phyloP scores from a whole-genome alignment of 2,113 vertebrate species.

The Pelobates fuscus region DNA sequence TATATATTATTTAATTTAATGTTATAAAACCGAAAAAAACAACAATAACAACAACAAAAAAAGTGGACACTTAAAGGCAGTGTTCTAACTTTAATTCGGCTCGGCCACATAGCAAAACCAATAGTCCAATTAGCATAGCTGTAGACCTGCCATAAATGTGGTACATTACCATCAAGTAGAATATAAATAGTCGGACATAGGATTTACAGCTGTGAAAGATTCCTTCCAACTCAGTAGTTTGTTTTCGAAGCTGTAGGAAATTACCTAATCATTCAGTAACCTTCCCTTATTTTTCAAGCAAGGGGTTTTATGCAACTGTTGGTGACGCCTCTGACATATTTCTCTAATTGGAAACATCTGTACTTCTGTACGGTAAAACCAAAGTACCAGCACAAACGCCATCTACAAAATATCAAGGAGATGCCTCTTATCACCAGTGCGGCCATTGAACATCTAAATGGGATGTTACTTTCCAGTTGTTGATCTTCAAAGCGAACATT shows the following conservation, averaged over 20 bases:
- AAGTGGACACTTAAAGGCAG: too few species aligned
- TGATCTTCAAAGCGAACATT: slow-evolving; percentile 5
- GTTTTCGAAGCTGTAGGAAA: neutral
- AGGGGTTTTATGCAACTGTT: slow-evolving; percentile 25
- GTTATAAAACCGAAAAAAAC: too few species aligned
- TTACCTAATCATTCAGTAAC: slow-evolving; percentile 19
- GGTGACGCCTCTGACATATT: slow-evolving; percentile 30
- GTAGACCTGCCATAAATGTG: too few species aligned
- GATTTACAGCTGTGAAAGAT: slow-evolving; percentile 20
- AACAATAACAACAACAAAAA: too few species aligned
- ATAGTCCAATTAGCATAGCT: too few species aligned
- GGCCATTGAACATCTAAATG: slow-evolving; percentile 21
- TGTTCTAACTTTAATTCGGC: too few species aligned
- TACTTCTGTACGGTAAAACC: slow-evolving; percentile 33
- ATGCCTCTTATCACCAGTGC: slow-evolving; percentile 31
- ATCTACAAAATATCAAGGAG: slow-evolving; percentile 36
- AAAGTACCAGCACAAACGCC: slow-evolving; percentile 41
- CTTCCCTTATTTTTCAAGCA: neutral
- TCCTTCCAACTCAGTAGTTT: slow-evolving; percentile 22
- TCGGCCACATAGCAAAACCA: too few species aligned
- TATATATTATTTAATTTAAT: too few species aligned
- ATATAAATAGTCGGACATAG: neutral
- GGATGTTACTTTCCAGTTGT: slow-evolving; percentile 33
- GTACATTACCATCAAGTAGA: neutral
- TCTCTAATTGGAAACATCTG: slow-evolving; percentile 45